phyloP scores from a whole-genome alignment of 2,888 invertebrate genomes.

The Abrostola triplasia region DNA sequence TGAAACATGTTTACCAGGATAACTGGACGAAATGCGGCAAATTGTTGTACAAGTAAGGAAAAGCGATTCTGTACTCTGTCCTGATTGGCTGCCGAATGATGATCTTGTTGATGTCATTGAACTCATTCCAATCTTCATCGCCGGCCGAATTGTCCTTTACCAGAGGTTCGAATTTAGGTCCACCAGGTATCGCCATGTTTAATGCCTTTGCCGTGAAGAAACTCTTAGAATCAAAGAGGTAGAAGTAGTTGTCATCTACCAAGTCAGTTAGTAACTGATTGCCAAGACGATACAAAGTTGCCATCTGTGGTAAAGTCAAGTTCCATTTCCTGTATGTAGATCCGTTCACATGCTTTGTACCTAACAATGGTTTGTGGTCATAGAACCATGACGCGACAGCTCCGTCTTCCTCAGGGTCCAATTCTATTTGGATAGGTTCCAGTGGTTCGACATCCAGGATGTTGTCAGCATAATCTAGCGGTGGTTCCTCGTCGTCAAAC shows the following conservation, averaged over 20 bases:
- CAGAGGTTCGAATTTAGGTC: constrained; percentile 99
- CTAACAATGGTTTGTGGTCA: constrained; percentile 98
- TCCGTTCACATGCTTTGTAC: constrained; percentile 98
- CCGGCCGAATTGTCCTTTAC: constrained; percentile 99
- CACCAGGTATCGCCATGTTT: constrained; percentile 99
- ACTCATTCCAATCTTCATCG: constrained; percentile 99
- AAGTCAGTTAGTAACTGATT: constrained; percentile 99
- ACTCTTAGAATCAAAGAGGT: constrained; percentile 99
- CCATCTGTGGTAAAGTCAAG: constrained; percentile 98
- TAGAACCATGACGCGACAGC: constrained; percentile 99
- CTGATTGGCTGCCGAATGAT: constrained; percentile 99
- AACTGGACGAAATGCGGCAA: constrained; percentile 99
- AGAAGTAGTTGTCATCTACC: constrained; percentile 99
- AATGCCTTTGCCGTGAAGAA: constrained; percentile 99
- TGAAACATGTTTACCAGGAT: constrained; percentile 94
- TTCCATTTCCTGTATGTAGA: constrained; percentile 99
- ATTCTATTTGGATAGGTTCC: constrained; percentile 99
- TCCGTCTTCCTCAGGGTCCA: constrained; percentile 97
- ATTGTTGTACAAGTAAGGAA: constrained; percentile 99
- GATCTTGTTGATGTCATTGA: constrained; percentile 99
- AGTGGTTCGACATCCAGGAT: constrained; percentile 99
- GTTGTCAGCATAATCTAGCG: constrained; percentile 99
- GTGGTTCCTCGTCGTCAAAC: constrained; percentile 99
- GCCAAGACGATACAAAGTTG: constrained; percentile 98
- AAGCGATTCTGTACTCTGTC: constrained; percentile 99